Evolutionary conservation across 2,888 invertebrate genomes (phyloP), one percentile per base, ranked within the genome.

Genomic region (Pristionchus fissidentatus): DNA sequence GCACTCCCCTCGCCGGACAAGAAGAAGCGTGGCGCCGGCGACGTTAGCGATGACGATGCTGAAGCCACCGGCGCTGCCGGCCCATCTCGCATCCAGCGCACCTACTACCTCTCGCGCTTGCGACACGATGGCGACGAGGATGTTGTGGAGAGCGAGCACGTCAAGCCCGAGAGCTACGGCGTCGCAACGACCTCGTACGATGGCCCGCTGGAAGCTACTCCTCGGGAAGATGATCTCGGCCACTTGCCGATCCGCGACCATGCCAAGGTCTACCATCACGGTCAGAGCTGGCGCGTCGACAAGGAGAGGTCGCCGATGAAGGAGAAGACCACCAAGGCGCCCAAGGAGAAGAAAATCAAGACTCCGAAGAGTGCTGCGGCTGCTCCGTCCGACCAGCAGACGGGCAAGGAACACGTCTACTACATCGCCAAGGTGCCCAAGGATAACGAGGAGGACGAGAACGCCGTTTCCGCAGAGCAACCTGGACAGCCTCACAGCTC

Each of bases 401-500:
- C 73, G 41, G 73, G 73, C 73, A 73, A 73, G 73, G 73, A 73
- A 43, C 73, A 73, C 43, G 43, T 73, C 26, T 43, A 43, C 73
- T 73, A 73, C 73, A 73, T 73, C 73, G 73, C 73, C 73, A 73
- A 73, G 26, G 73, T 73, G 73, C 73, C 73, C 73, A 73, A 73
- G 73, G 73, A 73, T n/a, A 73, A 32, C 73, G 73, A 73, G 73
- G 43, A 73, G n/a, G 73, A 73, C 22, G 73, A 73, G 43, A 43
- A 41, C 43, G 73, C 43, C n/a, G 73, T 26, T 0, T 73, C 73
- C 41, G 41, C 26, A 22, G 73, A 73, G 26, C n/a, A n/a, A n/a
- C n/a, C n/a, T n/a, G n/a, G n/a, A n/a, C n/a, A n/a, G n/a, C 73
- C 41, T n/a, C 41, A 19, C 41, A 32, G 73, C 43, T 73, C 73